phyloP scores from a whole-genome alignment of 30 jellyfish, hydroid and myxozoan genomes.

The Hydractinia symbiolongicarpus region DNA sequence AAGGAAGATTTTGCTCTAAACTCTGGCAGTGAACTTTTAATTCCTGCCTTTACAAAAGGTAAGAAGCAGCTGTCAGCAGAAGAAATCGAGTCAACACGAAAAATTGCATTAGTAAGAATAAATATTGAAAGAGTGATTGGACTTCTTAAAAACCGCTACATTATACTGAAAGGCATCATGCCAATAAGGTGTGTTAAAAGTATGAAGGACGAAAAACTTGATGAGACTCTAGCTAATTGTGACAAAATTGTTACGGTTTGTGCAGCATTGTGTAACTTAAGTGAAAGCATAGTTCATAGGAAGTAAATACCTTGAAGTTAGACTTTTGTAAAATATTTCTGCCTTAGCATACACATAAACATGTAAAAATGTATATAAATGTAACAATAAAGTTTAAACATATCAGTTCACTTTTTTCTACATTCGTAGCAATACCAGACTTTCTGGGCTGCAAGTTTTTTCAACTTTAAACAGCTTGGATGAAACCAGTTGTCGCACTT shows the following conservation, averaged over 20 bases:
- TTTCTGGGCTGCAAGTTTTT: neutral
- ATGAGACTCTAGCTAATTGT: neutral
- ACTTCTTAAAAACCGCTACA: neutral
- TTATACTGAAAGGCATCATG: constrained; percentile 6
- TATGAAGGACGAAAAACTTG: neutral
- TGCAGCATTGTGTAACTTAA: constrained; percentile 35
- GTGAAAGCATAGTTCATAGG: constrained; percentile 31
- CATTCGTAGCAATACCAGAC: neutral
- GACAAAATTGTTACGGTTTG: constrained; percentile 46
- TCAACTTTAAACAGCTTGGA: neutral
- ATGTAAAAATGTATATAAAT: too few relatives aligned
- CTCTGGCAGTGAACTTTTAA: constrained; percentile 11
- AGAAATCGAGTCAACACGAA: constrained; percentile 29
- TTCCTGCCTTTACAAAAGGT: constrained; percentile 40
- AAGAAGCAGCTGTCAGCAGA: constrained; percentile 21
- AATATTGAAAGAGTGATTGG: constrained; percentile 23
- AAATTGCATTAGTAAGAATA: constrained; percentile 24
- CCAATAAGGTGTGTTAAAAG: constrained; percentile 10
- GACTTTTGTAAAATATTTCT: too few relatives aligned
- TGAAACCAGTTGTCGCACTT: neutral
- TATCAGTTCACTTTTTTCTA: neutral
- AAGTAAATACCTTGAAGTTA: neutral
- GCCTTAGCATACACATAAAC: too few relatives aligned
- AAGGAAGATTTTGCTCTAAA: constrained; percentile 30
- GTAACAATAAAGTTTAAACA: neutral